Percentiles rank a stretch among this genome's conserved stretches.
Conservation (phyloP, 2,797 vertebrate species). For the Adrianichthys oophorus region DNA sequence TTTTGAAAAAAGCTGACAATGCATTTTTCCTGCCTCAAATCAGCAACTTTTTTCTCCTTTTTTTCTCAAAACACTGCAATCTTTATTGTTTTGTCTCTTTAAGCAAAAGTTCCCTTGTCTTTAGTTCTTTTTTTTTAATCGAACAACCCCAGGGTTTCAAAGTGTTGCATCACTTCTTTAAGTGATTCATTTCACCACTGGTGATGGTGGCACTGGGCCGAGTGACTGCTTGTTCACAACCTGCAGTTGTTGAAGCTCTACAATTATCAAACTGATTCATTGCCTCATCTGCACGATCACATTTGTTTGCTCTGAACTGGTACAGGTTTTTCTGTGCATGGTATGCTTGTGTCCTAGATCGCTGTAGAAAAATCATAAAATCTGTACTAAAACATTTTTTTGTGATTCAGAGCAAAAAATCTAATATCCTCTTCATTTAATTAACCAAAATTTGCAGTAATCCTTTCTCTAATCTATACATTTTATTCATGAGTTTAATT, state of each 20-base stretch:
- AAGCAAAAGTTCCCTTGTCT: background rate
- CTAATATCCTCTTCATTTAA: background rate
- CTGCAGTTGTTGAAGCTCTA: conserved; percentile 4
- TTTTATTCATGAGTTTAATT: too few relatives aligned
- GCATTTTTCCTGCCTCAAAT: too few relatives aligned
- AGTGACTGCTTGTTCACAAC: too few relatives aligned
- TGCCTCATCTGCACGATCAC: conserved; percentile 30
- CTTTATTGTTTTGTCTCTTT: conserved; percentile 4
- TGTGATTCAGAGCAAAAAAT: conserved; percentile 24
- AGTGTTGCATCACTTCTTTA: conserved; percentile 24
- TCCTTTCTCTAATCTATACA: conserved; percentile 14
- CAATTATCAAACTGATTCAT: background rate
- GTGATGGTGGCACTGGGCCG: background rate
- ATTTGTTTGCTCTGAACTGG: conserved; percentile 12
- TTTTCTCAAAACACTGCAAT: background rate
- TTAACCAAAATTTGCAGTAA: conserved; percentile 36
- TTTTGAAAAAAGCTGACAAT: background rate
- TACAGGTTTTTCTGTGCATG: conserved; percentile 41
- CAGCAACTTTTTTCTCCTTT: too few relatives aligned
- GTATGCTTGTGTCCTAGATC: conserved; percentile 8
- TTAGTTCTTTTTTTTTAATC: background rate
- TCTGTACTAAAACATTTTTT: conserved; percentile 23
- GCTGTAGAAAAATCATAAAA: conserved; percentile 30
- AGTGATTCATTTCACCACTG: conserved; percentile 18
- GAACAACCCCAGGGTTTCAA: conserved; percentile 24